phyloP scores from a whole-genome alignment of 2,888 invertebrate species.

The Oscheius sp. region DNA sequence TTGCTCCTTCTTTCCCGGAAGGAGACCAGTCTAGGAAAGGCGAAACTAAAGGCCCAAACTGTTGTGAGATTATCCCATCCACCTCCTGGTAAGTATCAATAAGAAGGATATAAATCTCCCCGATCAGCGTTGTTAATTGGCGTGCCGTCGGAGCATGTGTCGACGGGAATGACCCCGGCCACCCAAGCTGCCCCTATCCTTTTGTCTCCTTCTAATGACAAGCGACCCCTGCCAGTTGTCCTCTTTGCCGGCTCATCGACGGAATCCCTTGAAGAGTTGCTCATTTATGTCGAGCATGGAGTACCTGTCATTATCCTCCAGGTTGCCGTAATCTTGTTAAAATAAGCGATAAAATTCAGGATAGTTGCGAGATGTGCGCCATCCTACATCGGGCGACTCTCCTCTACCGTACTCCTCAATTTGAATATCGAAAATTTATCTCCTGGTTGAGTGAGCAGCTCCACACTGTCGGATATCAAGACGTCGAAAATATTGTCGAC shows the following conservation, averaged over 20 bases:
- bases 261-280: constrained; percentile 61
- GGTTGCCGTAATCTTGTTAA: constrained; percentile 39
- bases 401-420: constrained; percentile 59
- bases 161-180: constrained; percentile 47
- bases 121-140: constrained; percentile 66
- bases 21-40: constrained; percentile 29
- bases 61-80: constrained; percentile 66
- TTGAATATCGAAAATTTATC: constrained; percentile 61
- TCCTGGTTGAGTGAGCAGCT: constrained; percentile 51
- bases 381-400: constrained; percentile 59
- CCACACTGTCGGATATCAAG: constrained; percentile 16
- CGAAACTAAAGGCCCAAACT: constrained; percentile 50
- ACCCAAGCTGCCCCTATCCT: constrained; percentile 49
- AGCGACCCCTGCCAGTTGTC: constrained; percentile 63
- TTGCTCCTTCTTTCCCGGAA: constrained; percentile 54
- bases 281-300: constrained; percentile 65
- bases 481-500: constrained; percentile 6
- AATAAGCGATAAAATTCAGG: constrained; percentile 42
- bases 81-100: constrained; percentile 58
- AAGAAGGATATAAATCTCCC: background rate
- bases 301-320: constrained; percentile 66
- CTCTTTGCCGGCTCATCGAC: constrained; percentile 66
- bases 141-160: constrained; percentile 62
- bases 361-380: constrained; percentile 68
- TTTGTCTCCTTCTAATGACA: constrained; percentile 59